Evolutionary conservation across 64 coral and sea anemone genomes (phyloP).

Genomic region (Actinia equina): DNA sequence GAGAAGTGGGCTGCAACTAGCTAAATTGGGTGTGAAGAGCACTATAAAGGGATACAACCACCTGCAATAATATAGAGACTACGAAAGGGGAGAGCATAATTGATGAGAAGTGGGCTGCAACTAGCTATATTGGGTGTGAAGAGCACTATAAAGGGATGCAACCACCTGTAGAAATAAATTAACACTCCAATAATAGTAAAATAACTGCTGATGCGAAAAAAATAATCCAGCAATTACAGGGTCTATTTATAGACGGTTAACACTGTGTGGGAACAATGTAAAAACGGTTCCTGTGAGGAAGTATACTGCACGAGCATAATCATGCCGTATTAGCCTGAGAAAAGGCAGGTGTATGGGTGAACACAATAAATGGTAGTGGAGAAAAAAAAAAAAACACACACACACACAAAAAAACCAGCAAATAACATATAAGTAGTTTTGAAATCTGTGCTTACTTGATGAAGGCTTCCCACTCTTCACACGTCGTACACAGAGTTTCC

Average conservation of each 20-base stretch:
- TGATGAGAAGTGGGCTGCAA: not conserved
- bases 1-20: no score
- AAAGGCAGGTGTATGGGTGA: not conserved
- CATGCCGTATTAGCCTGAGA: not conserved
- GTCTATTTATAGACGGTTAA: not conserved
- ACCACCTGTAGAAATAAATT: not conserved
- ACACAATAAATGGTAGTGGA: no score
- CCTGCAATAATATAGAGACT: not conserved
- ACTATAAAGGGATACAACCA: not conserved
- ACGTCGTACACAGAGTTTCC: slow-evolving; percentile 53
- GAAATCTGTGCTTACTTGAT: slow-evolving; percentile 34
- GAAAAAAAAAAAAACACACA: no score
- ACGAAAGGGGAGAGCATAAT: not conserved
- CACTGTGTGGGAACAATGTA: not conserved
- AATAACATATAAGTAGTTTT: not conserved
- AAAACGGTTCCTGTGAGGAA: not conserved
- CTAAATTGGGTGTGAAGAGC: no score
- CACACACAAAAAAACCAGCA: not conserved
- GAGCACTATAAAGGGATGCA: not conserved
- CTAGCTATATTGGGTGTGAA: no score
- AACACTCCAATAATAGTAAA: not conserved
- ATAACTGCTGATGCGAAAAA: not conserved
- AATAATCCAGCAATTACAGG: not conserved
- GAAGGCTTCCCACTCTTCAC: slow-evolving; percentile 47
- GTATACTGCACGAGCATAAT: not conserved